Conservation (phyloP, 1,140 invertebrate genomes). For the Drosophila simulans region DNA sequence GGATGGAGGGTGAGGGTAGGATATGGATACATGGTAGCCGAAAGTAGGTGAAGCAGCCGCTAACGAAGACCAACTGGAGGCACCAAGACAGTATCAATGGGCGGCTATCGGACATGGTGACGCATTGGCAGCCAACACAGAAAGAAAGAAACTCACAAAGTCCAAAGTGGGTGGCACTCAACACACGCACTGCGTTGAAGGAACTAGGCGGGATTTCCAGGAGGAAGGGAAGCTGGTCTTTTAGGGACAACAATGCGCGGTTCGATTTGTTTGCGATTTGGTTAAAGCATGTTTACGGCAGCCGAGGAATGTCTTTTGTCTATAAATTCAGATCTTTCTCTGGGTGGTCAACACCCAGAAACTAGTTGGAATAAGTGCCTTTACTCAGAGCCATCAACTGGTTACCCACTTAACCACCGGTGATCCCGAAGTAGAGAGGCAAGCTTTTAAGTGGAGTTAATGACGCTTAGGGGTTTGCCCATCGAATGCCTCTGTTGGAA, state of each 20-base stretch:
- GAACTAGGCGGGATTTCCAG: not conserved
- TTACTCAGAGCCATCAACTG: conserved; percentile 11
- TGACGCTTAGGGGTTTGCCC: conserved; percentile 6
- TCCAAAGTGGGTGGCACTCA: conserved; percentile 54
- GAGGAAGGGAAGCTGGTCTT: conserved; percentile 28
- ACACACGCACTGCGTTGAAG: conserved; percentile 49
- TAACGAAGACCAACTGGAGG: conserved; percentile 32
- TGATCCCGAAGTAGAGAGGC: conserved; percentile 19
- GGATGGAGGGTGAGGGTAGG: not conserved
- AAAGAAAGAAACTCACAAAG: conserved; percentile 33
- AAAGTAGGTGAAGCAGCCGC: conserved; percentile 73
- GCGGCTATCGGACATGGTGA: conserved; percentile 73
- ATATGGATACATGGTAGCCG: conserved; percentile 50
- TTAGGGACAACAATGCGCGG: conserved; percentile 67
- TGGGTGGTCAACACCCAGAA: conserved; percentile 51
- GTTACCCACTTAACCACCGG: not conserved
- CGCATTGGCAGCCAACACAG: conserved; percentile 72
- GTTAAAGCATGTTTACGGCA: conserved; percentile 67
- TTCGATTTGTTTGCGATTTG: conserved; percentile 77
- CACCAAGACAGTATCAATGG: conserved; percentile 57
- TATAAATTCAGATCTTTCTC: conserved; percentile 23
- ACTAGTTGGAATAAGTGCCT: not conserved
- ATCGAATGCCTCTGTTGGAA: not conserved
- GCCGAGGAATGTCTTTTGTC: conserved; percentile 34
- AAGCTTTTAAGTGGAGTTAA: conserved; percentile 49